Evolutionary conservation across 1,140 invertebrate species (phyloP).

Genomic region (Trissolcus basalis): DNA sequence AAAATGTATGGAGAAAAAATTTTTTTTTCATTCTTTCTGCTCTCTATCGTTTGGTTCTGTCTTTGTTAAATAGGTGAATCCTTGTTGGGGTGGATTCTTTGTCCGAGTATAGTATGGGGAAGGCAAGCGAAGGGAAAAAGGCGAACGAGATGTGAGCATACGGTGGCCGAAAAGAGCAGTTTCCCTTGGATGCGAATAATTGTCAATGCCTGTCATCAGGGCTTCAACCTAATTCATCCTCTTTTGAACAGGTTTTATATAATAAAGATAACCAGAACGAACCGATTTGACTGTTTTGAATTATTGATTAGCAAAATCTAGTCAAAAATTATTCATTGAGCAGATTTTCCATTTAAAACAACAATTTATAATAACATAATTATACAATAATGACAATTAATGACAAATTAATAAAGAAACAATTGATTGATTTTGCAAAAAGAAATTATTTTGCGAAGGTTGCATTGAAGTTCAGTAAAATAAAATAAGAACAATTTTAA

Average conservation of each 20-base stretch:
- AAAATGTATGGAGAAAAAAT: constrained; percentile 5
- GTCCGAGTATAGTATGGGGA: constrained; percentile 12
- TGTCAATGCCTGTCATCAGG: constrained; percentile 45
- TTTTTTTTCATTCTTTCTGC: not conserved
- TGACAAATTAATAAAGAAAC: too few species aligned
- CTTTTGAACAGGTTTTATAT: constrained; percentile 26
- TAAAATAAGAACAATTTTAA: not conserved
- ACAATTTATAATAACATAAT: too few species aligned
- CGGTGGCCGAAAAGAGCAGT: constrained; percentile 40
- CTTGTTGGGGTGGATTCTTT: constrained; percentile 36
- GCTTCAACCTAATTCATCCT: constrained; percentile 36
- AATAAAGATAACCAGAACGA: constrained; percentile 13
- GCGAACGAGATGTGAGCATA: constrained; percentile 29
- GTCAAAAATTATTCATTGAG: too few species aligned
- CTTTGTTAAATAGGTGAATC: constrained; percentile 30
- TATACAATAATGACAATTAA: too few species aligned
- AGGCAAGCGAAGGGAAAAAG: constrained; percentile 20
- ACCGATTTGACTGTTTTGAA: constrained; percentile 23
- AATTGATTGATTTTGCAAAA: too few species aligned
- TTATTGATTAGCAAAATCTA: constrained; percentile 26
- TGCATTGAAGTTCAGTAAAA: too few species aligned
- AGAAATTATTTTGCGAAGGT: too few species aligned
- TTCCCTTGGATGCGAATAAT: constrained; percentile 41
- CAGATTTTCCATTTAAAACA: too few species aligned
- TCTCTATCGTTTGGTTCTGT: constrained; percentile 11